Evolutionary conservation across 2,888 invertebrate genomes (phyloP).

Genomic region (Creontiades dilutus): DNA sequence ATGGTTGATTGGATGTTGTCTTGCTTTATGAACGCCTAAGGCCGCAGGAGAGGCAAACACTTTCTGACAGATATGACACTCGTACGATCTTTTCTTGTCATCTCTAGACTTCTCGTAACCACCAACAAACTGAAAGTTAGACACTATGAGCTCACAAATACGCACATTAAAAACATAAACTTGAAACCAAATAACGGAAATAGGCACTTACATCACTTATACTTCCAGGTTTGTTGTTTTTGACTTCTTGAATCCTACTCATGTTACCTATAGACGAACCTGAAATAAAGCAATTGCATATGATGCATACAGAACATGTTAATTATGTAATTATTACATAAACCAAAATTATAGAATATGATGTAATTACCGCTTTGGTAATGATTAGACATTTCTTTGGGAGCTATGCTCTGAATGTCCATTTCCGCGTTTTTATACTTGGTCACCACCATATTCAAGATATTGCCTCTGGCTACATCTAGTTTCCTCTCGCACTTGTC

Average conservation of each 20-base stretch:
- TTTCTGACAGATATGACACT: constrained; percentile 71
- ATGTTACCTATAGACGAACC: neutral
- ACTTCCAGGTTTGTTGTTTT: neutral
- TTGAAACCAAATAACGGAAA: neutral
- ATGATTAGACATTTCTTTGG: neutral
- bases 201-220: neutral
- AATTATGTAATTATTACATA: too few relatives aligned
- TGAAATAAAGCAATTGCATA: neutral
- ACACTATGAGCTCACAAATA: neutral
- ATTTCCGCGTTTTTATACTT: constrained; percentile 74
- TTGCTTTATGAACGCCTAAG: constrained; percentile 71
- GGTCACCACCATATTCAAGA: constrained; percentile 67
- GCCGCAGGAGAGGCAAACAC: constrained; percentile 70
- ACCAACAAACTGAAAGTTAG: constrained; percentile 48
- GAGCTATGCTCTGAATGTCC: constrained; percentile 29
- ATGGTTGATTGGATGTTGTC: constrained; percentile 64
- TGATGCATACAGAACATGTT: too few relatives aligned
- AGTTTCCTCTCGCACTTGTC: constrained; percentile 73
- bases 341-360: too few relatives aligned
- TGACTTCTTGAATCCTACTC: neutral
- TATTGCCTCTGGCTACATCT: constrained; percentile 71
- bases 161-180: neutral
- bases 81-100: constrained; percentile 67
- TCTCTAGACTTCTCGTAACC: constrained; percentile 26
- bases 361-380: neutral